phyloP scores from a whole-genome alignment of 2,113 vertebrate species.

The Lepisosteus osseus region DNA sequence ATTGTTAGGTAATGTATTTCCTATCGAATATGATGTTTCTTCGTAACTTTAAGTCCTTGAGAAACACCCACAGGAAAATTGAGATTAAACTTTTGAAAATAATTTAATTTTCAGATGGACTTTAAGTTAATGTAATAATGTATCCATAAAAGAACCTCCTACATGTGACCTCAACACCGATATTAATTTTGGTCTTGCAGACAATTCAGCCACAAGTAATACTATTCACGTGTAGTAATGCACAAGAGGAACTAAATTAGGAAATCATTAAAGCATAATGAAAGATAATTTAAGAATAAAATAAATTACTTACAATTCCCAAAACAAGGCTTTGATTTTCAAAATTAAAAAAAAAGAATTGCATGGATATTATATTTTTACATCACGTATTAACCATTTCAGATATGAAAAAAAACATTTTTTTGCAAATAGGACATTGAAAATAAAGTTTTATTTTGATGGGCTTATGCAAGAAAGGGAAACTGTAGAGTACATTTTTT shows the following conservation, averaged over 20 bases:
- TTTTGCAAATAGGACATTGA: too few species aligned
- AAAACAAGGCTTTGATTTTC: conserved; percentile 46
- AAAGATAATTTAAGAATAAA: conserved; percentile 55
- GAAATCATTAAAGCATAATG: conserved; percentile 52
- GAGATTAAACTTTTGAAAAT: conserved; percentile 4
- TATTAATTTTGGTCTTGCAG: conserved; percentile 48
- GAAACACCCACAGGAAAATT: neutral
- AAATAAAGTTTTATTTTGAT: too few species aligned
- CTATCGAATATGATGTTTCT: neutral
- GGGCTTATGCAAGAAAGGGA: too few species aligned
- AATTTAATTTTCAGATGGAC: conserved; percentile 34
- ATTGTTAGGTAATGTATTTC: neutral
- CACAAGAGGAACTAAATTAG: conserved; percentile 47
- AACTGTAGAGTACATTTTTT: too few species aligned
- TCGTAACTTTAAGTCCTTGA: neutral
- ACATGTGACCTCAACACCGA: conserved; percentile 55
- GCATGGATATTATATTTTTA: conserved; percentile 19
- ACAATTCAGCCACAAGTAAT: conserved; percentile 49
- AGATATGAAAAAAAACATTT: neutral
- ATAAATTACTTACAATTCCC: conserved; percentile 49
- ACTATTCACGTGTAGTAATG: conserved; percentile 43
- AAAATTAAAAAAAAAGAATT: conserved; percentile 16
- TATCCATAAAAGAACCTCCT: conserved; percentile 54
- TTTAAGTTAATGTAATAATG: neutral
- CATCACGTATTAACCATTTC: conserved; percentile 29